A percentile compares a stretch with the other conserved stretches of the same genome.
phyloP scores from a whole-genome alignment of 1,140 invertebrate genomes.

The Chlorops oryzae region DNA sequence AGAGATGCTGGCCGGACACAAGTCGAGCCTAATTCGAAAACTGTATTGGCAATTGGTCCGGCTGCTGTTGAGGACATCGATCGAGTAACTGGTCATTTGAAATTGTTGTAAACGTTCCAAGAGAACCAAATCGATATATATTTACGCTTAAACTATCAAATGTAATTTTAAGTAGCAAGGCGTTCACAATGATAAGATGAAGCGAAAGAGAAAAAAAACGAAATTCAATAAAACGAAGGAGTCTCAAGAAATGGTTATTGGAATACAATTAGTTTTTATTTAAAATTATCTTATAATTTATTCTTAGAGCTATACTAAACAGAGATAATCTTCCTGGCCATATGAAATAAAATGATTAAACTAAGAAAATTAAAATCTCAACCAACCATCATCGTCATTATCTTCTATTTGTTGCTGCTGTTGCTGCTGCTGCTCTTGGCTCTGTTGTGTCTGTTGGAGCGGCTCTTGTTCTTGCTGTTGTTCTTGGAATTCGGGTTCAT shows the following conservation, averaged over 20 bases:
- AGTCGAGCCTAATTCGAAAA: slow-evolving; percentile 75
- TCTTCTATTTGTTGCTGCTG: slow-evolving; percentile 33
- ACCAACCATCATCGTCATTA: slow-evolving; percentile 35
- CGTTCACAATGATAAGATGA: slow-evolving; percentile 2
- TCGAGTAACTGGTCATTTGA: slow-evolving; percentile 80
- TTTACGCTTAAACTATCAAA: slow-evolving; percentile 22
- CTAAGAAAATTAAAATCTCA: slow-evolving; percentile 23
- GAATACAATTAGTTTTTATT: too few species aligned
- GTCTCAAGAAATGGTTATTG: too few species aligned
- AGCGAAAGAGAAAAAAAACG: too few species aligned
- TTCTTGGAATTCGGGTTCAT: slow-evolving; percentile 20
- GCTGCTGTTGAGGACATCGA: slow-evolving; percentile 69
- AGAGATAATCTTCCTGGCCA: too few species aligned
- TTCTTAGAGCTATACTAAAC: too few species aligned
- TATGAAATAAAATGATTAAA: neutral
- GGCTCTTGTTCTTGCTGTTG: slow-evolving; percentile 17
- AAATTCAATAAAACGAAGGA: too few species aligned
- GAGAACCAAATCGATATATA: too few species aligned
- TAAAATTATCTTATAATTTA: too few species aligned
- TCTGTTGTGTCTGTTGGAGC: slow-evolving; percentile 17
- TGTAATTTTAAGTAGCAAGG: slow-evolving; percentile 29
- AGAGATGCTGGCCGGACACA: slow-evolving; percentile 88
- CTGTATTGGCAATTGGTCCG: slow-evolving; percentile 87
- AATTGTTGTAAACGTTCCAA: slow-evolving; percentile 77
- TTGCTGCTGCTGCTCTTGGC: slow-evolving; percentile 17